A percentile compares a stretch with the other conserved stretches of the same genome.
Evolutionary conservation across 1,140 invertebrate genomes (phyloP).

Genomic region (Manduca sexta): DNA sequence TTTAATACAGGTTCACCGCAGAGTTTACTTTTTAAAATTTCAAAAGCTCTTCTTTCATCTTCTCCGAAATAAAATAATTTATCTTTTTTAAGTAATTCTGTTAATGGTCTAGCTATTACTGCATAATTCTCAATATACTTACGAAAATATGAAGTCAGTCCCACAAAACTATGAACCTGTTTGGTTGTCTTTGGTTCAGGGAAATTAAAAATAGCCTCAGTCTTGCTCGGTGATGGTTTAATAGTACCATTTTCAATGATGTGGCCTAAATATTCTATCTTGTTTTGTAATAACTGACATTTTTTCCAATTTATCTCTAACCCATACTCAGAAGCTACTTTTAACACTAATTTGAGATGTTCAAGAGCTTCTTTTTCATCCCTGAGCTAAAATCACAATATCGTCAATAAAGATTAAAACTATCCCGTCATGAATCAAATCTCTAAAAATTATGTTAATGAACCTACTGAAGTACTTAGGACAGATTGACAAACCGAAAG

Average conservation of each 20-base stretch:
- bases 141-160: constrained; percentile 30
- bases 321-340: constrained; percentile 29
- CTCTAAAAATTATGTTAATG: constrained; percentile 11
- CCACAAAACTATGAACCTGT: constrained; percentile 36
- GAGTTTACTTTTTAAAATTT: not conserved
- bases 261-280: not conserved
- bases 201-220: constrained; percentile 31
- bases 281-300: constrained; percentile 34
- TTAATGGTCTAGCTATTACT: constrained; percentile 6
- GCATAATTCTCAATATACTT: constrained; percentile 28
- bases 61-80: not conserved
- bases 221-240: constrained; percentile 13
- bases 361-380: constrained; percentile 14
- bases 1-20: not conserved
- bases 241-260: constrained; percentile 8
- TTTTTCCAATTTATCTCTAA: constrained; percentile 47
- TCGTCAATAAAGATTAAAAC: constrained; percentile 18
- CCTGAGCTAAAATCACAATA: constrained; percentile 10
- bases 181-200: constrained; percentile 12
- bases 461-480: constrained; percentile 12
- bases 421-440: constrained; percentile 7
- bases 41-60: not conserved
- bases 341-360: constrained; percentile 26
- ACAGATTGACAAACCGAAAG: not conserved
- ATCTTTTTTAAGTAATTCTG: constrained; percentile 14